These are phyloP conservation scores for Drosophila prosaltans DNA, from an alignment of 1,140 invertebrate genomes.

Conservation along the genomic window DNA sequence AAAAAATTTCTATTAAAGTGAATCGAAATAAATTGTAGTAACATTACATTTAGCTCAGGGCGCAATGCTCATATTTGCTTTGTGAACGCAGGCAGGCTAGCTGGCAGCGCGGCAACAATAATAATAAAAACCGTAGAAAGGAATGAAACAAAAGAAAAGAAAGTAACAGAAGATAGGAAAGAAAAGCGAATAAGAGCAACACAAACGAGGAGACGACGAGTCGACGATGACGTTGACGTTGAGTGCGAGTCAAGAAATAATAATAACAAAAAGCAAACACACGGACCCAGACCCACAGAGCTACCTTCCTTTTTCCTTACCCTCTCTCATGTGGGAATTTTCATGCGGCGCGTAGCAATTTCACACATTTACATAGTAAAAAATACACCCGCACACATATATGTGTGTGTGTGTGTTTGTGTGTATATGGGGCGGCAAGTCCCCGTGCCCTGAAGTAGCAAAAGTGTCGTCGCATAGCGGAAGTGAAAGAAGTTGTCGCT, in stretches of 20 bases:
- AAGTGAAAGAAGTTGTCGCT: slow-evolving; percentile 72
- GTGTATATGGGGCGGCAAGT: not conserved
- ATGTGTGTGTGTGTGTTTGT: not conserved
- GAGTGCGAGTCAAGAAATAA: slow-evolving; percentile 67
- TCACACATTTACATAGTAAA: slow-evolving; percentile 81
- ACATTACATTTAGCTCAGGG: slow-evolving; percentile 75
- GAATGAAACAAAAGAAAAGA: slow-evolving; percentile 21
- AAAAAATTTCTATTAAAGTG: slow-evolving; percentile 5
- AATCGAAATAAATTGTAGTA: slow-evolving; percentile 56
- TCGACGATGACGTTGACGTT: slow-evolving; percentile 45
- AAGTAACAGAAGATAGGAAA: slow-evolving; percentile 20
- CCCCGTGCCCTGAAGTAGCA: slow-evolving; percentile 31
- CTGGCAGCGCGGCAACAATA: slow-evolving; percentile 53
- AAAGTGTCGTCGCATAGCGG: slow-evolving; percentile 76
- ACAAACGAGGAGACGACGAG: slow-evolving; percentile 33
- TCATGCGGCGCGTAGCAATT: slow-evolving; percentile 77
- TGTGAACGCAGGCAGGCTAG: slow-evolving; percentile 41
- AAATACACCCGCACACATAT: slow-evolving; percentile 52
- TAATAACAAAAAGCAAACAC: slow-evolving; percentile 80
- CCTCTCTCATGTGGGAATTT: slow-evolving; percentile 69
- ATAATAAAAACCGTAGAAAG: slow-evolving; percentile 68
- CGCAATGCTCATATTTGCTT: slow-evolving; percentile 73
- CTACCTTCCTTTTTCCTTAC: not conserved
- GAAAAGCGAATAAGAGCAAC: slow-evolving; percentile 39
- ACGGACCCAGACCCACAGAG: slow-evolving; percentile 22